Conservation (phyloP, 2,797 vertebrate genomes). For the Lithobates sylvaticus region DNA sequence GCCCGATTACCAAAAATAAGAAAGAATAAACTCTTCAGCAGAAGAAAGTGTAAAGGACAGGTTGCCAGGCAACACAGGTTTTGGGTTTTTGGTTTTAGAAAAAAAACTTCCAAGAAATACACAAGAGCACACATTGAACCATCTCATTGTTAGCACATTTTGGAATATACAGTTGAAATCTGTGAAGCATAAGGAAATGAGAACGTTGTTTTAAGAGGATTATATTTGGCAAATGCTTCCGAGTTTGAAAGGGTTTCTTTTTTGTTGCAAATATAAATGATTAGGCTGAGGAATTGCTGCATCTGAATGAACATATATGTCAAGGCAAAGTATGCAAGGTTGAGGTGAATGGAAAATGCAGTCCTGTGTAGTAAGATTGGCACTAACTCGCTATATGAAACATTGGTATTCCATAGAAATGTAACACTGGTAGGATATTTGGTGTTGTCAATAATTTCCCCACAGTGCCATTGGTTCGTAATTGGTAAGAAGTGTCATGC, state of each 20-base stretch:
- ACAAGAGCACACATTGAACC: constrained; percentile 14
- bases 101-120: constrained; percentile 11
- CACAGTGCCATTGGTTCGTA: too few species aligned
- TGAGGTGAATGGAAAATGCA: not conserved
- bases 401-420: too few species aligned
- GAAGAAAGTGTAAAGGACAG: not conserved
- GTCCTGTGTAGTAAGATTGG: not conserved
- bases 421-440: too few species aligned
- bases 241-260: constrained; percentile 4
- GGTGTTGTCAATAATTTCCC: too few species aligned
- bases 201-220: constrained; percentile 16
- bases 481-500: too few species aligned
- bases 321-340: not conserved
- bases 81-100: constrained; percentile 15
- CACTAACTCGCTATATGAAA: not conserved
- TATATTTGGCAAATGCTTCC: not conserved
- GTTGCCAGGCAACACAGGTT: constrained; percentile 46
- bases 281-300: not conserved
- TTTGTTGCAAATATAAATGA: not conserved
- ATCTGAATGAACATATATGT: not conserved
- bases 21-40: not conserved
- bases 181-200: not conserved
- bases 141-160: constrained; percentile 27
- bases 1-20: not conserved
- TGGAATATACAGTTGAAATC: constrained; percentile 6